phyloP scores from a whole-genome alignment of 53 echinoderm and acorn worm species.

The Holothuria leucospilota region DNA sequence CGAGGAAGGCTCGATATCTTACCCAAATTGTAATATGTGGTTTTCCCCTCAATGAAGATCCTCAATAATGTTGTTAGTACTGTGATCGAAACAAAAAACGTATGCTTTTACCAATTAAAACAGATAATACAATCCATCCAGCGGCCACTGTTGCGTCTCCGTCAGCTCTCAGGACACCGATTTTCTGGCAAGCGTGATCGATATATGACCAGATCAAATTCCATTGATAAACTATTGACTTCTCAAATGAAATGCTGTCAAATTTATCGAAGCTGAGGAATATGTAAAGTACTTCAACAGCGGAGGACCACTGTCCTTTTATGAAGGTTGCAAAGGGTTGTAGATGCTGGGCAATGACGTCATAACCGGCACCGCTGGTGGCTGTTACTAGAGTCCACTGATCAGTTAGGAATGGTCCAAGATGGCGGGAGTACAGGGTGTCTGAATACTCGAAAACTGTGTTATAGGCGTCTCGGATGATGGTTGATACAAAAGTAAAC shows the following conservation, averaged over 20 bases:
- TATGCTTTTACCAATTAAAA: no score
- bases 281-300: not conserved
- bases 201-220: not conserved
- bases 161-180: no score
- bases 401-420: not conserved
- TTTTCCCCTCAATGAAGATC: no score
- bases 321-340: not conserved
- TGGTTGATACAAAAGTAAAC: not conserved
- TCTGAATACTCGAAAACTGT: no score
- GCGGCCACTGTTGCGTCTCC: no score
- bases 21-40: no score
- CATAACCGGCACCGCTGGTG: not conserved
- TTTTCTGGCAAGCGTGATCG: no score
- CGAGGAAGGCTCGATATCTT: no score
- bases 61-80: no score
- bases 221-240: slow-evolving; percentile 10
- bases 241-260: slow-evolving; percentile 8
- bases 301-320: not conserved
- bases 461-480: not conserved
- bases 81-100: no score
- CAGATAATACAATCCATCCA: no score
- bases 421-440: no score
- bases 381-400: not conserved
- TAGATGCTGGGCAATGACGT: not conserved
- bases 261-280: not conserved